phyloP scores from a whole-genome alignment of 2,888 invertebrate genomes.

The Dioctria linearis region DNA sequence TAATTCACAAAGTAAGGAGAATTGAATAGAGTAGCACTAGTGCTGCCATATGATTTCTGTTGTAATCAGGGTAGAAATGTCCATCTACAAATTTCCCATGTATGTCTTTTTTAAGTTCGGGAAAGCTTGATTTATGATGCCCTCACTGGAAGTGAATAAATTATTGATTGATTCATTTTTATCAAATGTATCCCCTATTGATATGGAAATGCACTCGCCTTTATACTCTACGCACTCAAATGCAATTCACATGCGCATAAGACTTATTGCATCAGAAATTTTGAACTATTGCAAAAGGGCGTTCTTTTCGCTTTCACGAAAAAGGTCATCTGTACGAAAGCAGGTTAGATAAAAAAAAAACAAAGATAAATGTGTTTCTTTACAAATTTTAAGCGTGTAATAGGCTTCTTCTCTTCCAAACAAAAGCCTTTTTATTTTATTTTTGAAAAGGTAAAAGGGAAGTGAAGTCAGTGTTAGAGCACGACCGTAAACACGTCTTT shows the following conservation, averaged over 20 bases:
- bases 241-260: slow-evolving; percentile 34
- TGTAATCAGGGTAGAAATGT: neutral
- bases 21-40: slow-evolving; percentile 2
- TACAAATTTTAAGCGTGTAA: too few species aligned
- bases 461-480: too few species aligned
- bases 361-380: too few species aligned
- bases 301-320: too few species aligned
- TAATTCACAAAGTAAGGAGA: slow-evolving; percentile 21
- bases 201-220: slow-evolving; percentile 5
- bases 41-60: neutral
- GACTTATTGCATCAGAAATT: neutral
- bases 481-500: too few species aligned
- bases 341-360: too few species aligned
- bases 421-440: too few species aligned
- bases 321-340: too few species aligned
- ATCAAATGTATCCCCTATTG: slow-evolving; percentile 8
- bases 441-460: too few species aligned
- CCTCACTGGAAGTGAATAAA: slow-evolving; percentile 8
- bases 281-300: too few species aligned
- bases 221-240: neutral
- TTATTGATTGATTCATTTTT: slow-evolving; percentile 44
- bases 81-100: slow-evolving; percentile 23
- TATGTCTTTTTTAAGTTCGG: neutral
- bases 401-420: too few species aligned
- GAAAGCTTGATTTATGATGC: slow-evolving; percentile 21